Evolutionary conservation across 2,113 vertebrate genomes (phyloP), one percentile per base, ranked within the genome.

Genomic region (Corynorhinus townsendii): DNA sequence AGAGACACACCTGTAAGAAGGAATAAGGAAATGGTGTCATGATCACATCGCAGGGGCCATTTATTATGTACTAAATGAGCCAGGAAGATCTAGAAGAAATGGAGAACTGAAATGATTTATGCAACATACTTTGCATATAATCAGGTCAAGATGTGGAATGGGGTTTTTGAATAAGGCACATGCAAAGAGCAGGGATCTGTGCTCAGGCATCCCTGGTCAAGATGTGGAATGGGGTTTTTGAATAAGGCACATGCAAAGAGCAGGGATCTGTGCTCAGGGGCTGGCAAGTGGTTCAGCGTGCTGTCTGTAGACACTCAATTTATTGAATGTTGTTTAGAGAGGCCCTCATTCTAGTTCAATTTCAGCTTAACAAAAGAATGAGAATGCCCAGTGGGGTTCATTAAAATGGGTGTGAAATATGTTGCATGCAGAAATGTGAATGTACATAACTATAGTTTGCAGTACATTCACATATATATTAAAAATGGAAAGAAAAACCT

Each of bases 381-480:
- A 28, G 81, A 96, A 96, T 93, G 82, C 96, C 90, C 95, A 92
- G 47, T 56, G 88, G 85, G 77, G 45, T 96, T 95, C 73, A 89
- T 95, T 97, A 96, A 94, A 94, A 81, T 56, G 73, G 45, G 38
- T 64, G 20, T 94, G 59, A 96, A 96, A 92, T 94, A 93, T 95
- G 88, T 81, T 83, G 59, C n/a, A 85, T 73, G 47, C 54, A 91
- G 45, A 84, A 95, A 71, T 86, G 66, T 43, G 68, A 82, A 85
- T 76, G 47, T 24, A n/a, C n/a, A 11, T 90, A 88, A 85, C 16
- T 43, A 14, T 47, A 69, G 20, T 20, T 52, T 82, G 59, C 5
- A 56, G 52, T 85, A 33, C 20, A 72, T 91, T 96, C 93, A 91
- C 79, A 89, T 89, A 90, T 71, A 73, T 52, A 91, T 77, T 16